Evolutionary conservation across 2,797 vertebrate species (phyloP), one percentile per base, ranked within the genome.

Genomic region (Pangasius larnaudii): DNA sequence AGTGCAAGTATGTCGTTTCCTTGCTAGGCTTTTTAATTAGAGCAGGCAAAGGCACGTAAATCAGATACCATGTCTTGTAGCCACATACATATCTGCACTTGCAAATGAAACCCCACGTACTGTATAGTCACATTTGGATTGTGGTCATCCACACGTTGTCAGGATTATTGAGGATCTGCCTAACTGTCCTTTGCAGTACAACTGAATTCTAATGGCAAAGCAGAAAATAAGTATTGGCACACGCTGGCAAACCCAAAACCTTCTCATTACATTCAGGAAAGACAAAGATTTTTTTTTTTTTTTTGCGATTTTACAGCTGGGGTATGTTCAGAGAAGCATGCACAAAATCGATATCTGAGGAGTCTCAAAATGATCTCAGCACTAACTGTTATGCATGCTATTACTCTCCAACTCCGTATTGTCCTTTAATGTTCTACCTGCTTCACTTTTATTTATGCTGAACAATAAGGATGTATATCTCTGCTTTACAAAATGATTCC

Each of bases 291-390:
- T 75, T n/a, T 75, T 3, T n/a, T n/a, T n/a, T n/a, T n/a, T n/a
- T 16, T 46, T 46, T 46, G 63, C 13, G n/a, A 30, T 65, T 65
- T n/a, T 2, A 69, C 14, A 69, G 18, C n/a, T 30, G 8, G 16
- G 18, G 18, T 18, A 71, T 46, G 83, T 39, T 84, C 42, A 85
- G 69, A 59, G 84, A 91, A 83, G 88, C 87, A 88, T 86, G 91
- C 81, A 83, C 69, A 27, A 7, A 0, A n/a, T 7, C 42, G 24
- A 27, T 10, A 71, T 90, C 59, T 87, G 72, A 56, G 75, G 84
- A 85, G 63, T 75, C 85, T 84, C 22, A 22, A 83, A 85, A 88
- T 86, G 61, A 63, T 87, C 81, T 46, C 63, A 65, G 51, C 42
- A 84, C 9, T 33, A 86, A 89, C 83, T 80, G 87, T 86, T 79